Evolutionary conservation across 2,888 invertebrate species (phyloP), one percentile per base, ranked within the genome.

Genomic region (Himalopsyche japonica): DNA sequence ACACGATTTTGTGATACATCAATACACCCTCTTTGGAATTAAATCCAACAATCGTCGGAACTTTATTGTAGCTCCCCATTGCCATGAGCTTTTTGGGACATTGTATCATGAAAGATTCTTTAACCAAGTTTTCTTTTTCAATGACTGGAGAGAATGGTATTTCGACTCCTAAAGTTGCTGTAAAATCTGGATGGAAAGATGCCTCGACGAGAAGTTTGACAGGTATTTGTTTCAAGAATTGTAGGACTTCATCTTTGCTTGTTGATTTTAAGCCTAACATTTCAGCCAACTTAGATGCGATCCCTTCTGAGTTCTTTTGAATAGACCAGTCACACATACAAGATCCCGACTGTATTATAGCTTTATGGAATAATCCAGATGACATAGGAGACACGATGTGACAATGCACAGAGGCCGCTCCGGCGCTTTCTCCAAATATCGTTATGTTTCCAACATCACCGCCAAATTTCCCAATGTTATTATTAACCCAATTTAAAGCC

Each of bases 11-110:
- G 49, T 77, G 47, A 30, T 76, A 32, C 3, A 82, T n/a, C 24
- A 82, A 15, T 76, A 88, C 82, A 12, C 91, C 90, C 88, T 91
- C 91, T 82, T 90, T 88, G 30, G 89, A 88, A 79, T 89, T 91
- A 18, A 90, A 88, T 32, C 91, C 91, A 18, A 89, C 87, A 76
- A 92, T 87, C 87, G 91, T 88, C 1, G 91, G 91, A 7, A 90
- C 88, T 80, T 90, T 88, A 80, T 89, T 88, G 76, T 90, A 89
- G 15, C 89, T 87, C 6, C 90, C 89, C 18, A 87, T 86, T 81
- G 88, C 86, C 80, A 91, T 88, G 70, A 89, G 87, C 43, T 88
- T 87, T 48, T 88, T 87, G 1, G 91, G 91, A 32, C 89, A 83
- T 32, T 89, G 88, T 3, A 89, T 89, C 10, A 91, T 87, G 82